These are phyloP conservation scores for Eurois occulta DNA, from an alignment of 2,888 invertebrate species.

Conservation along the genomic window DNA sequence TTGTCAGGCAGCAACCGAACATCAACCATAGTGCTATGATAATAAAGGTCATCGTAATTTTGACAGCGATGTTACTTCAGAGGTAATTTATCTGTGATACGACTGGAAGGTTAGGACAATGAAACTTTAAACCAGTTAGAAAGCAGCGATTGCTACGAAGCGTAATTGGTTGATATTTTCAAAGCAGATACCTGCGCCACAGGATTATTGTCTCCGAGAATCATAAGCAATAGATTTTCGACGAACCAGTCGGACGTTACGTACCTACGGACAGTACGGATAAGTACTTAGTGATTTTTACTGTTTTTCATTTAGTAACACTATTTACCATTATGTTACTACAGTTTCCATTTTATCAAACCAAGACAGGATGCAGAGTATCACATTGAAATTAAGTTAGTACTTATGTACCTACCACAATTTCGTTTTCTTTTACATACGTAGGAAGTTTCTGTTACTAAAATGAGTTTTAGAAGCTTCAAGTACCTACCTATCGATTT, in stretches of 20 bases:
- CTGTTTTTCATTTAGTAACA: background rate
- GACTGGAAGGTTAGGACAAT: background rate
- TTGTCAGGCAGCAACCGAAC: background rate
- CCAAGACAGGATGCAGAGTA: background rate
- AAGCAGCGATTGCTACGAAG: background rate
- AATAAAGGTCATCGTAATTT: background rate
- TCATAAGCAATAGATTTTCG: background rate
- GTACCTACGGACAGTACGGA: background rate
- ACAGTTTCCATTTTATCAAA: background rate
- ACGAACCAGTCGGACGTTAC: background rate
- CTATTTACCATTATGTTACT: background rate
- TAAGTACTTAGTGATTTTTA: background rate
- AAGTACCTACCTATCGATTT: too few relatives aligned
- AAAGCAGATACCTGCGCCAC: background rate
- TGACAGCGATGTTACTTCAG: background rate
- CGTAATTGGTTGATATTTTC: background rate
- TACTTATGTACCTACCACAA: background rate
- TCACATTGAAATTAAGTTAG: background rate
- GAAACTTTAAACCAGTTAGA: background rate
- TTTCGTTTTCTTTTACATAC: background rate
- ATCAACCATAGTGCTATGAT: background rate
- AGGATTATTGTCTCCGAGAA: background rate
- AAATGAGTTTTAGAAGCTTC: background rate
- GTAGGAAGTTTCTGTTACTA: background rate
- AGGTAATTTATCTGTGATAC: background rate